A percentile compares a stretch with the other conserved stretches of the same genome.
phyloP scores from a whole-genome alignment of 1,140 invertebrate species.

The Platorchestia sp. region DNA sequence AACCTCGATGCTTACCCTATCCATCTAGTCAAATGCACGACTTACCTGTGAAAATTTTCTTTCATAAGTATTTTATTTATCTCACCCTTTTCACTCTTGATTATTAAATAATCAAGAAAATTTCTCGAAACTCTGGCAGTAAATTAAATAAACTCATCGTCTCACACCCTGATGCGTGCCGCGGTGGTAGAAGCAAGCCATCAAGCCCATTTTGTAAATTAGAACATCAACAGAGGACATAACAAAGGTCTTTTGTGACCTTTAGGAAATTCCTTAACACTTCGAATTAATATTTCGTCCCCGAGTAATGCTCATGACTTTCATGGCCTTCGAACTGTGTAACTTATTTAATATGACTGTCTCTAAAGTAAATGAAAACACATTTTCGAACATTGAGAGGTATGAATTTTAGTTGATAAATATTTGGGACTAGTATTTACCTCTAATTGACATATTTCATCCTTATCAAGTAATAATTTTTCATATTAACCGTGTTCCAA shows the following conservation, averaged over 20 bases:
- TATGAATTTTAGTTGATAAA: background rate
- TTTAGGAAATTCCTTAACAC: background rate
- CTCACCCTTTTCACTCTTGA: background rate
- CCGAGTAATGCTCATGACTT: background rate
- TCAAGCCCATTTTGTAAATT: background rate
- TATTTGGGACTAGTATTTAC: background rate
- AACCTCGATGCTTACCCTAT: slow-evolving; percentile 32
- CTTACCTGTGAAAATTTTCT: background rate
- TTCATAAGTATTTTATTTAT: background rate
- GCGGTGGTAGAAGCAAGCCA: background rate
- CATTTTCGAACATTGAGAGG: background rate
- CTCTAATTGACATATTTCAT: background rate
- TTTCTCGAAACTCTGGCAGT: background rate
- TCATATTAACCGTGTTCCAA: background rate
- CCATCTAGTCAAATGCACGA: slow-evolving; percentile 40
- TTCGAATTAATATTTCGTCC: background rate
- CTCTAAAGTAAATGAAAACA: background rate
- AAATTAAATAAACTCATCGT: background rate
- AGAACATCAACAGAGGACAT: background rate
- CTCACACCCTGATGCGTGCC: background rate
- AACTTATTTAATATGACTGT: background rate
- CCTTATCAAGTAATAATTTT: background rate
- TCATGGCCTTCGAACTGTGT: background rate
- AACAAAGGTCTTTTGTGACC: background rate
- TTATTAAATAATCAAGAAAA: background rate